Base-by-base conservation (phyloP, 2,888 invertebrate species). In the Drosophila buzzatii region DNA sequence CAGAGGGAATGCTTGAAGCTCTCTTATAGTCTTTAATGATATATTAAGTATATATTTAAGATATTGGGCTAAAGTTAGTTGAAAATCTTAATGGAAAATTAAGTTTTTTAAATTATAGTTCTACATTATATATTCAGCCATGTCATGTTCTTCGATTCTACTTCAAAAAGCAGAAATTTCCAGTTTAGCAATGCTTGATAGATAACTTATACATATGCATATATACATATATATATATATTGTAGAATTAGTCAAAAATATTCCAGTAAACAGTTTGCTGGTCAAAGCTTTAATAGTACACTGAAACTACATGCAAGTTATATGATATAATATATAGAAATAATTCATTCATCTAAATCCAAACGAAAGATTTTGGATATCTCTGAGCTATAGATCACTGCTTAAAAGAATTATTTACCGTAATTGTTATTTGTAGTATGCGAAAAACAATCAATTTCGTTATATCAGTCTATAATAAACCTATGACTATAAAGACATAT, bases 401-500 rank as follows among this genome's bases (percentile, higher is more conserved):
- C 18, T 42, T 42, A 4, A 4, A 2, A 10, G 18, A 3, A 20
- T 27, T 14, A 14, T 3, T 16, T 6, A 14, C 5, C 8, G 37
- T 14, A 37, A 37, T 37, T 23, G 23, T 23, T 23, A 2, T 16
- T 42, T 18, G 9, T 23, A 5, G 9, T 16, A 9, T 9, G 4
- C 27, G 27, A 14, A 47, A 47, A 18, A 27, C 31, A 47, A 47
- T 31, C 2, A 18, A 41, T 12, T n/a, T n/a, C 9, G 31, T 49
- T 39, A 10, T 39, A n/a, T 12, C 10, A 23, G 23, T 55, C 20
- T 44, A 20, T 62, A 63, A 59, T 42, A 16, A 12, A 20, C 5
- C 16, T 31, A 58, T 41, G 31, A 49, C 12, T 20, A 23, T 33
- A 42, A 1, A 44, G 10, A 39, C 18, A 9, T 45, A 23, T 23